These are phyloP conservation scores for Entomobrya multifasciata DNA, from an alignment of 2,888 invertebrate genomes.

Conservation along the genomic window DNA sequence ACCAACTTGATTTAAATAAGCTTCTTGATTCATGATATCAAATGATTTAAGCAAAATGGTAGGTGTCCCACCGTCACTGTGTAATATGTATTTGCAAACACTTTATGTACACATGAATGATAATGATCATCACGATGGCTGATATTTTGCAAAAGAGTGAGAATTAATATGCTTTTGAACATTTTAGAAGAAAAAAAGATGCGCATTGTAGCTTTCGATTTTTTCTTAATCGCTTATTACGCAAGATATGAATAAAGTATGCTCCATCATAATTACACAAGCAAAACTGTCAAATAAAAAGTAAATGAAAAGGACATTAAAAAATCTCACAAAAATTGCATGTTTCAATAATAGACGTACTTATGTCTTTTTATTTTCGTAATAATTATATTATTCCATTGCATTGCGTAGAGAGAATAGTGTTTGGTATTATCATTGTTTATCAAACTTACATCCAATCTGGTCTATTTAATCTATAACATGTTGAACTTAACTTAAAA, in stretches of 20 bases:
- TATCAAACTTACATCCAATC: constrained; percentile 50
- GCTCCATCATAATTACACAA: constrained; percentile 58
- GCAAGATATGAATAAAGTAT: neutral
- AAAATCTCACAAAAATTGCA: constrained; percentile 32
- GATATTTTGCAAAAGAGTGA: constrained; percentile 56
- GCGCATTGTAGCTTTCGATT: too few species aligned
- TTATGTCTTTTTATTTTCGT: constrained; percentile 61
- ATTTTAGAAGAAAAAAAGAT: constrained; percentile 41
- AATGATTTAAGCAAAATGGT: constrained; percentile 3
- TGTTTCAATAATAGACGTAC: constrained; percentile 53
- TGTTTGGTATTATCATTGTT: constrained; percentile 53
- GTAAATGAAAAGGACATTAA: constrained; percentile 26
- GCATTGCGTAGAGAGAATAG: constrained; percentile 63
- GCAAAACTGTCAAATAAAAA: constrained; percentile 57
- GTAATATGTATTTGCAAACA: too few species aligned
- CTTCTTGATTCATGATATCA: constrained; percentile 48
- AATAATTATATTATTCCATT: constrained; percentile 54
- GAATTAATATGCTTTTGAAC: constrained; percentile 65
- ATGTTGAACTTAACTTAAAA: constrained; percentile 25
- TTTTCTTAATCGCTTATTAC: too few species aligned
- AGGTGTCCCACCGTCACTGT: neutral
- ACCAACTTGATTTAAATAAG: constrained; percentile 61
- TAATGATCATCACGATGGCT: constrained; percentile 31
- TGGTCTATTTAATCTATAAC: constrained; percentile 19
- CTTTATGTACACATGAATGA: too few species aligned